Base-by-base conservation (phyloP, 2,888 invertebrate species). In the Dione vanillae region DNA sequence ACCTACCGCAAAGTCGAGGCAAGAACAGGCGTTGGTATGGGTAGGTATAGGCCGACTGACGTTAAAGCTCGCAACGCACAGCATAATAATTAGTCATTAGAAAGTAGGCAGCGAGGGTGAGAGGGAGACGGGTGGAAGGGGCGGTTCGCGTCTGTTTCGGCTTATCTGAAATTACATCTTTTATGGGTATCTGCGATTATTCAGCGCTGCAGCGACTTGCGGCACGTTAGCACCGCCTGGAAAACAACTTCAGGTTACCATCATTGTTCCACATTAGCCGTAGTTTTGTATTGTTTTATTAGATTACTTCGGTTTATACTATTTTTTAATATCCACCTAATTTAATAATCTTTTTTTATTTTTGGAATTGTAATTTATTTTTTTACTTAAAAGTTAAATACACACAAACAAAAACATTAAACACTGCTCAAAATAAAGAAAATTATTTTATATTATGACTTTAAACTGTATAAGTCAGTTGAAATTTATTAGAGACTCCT, bases 71-170 rank as follows among this genome's bases (percentile, higher is more conserved):
- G 89, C 84, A 92, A 91, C 91, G 92, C 91, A 92, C 91, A 91
- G 92, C 92, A 93, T 93, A 93, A 93, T 93, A 93, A 92, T 93
- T 93, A 93, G 93, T 93, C 93, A 93, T 93, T 93, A 93, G 93
- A 92, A 92, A 92, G 92, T 92, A 91, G 92, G 91, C 85, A 91
- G 90, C 82, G 82, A 86, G 81, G 84, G 82, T 81, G 81, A 76
- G 75, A 62, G 76, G 73, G 75, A 72, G 74, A 65, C 67, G 75
- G 83, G 83, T 78, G 85, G 82, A 73, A 81, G 83, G 83, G 91
- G 91, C 88, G 90, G 89, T 79, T 91, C 90, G 90, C 92, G 92
- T 92, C 92, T 92, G 91, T 93, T 93, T 92, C 92, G 92, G 92
- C 91, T 92, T 92, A 93, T 93, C 93, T 93, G 92, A 93, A 93